phyloP scores from a whole-genome alignment of 2,113 vertebrate genomes.

The Sebastes schlegelii region DNA sequence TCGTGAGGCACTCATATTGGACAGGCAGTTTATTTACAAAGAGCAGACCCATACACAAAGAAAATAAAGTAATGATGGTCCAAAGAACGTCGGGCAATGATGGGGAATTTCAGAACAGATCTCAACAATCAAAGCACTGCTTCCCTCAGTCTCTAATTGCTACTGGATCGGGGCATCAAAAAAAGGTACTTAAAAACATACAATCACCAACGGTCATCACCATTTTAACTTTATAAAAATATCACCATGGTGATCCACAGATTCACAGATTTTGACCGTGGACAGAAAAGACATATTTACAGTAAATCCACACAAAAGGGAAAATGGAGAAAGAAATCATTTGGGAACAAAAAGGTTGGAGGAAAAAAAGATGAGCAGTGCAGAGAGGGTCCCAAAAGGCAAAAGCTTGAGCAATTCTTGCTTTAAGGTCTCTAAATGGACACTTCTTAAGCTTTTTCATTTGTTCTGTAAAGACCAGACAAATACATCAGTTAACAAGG shows the following conservation, averaged over 20 bases:
- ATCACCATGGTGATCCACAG: conserved; percentile 79
- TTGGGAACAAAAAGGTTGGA: conserved; percentile 19
- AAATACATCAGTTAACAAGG: conserved; percentile 47
- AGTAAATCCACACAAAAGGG: conserved; percentile 57
- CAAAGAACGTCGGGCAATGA: conserved; percentile 31
- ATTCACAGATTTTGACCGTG: conserved; percentile 64
- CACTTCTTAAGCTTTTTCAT: conserved; percentile 88
- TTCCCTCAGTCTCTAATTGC: conserved; percentile 41
- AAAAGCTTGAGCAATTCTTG: conserved; percentile 69
- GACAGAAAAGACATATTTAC: conserved; percentile 75
- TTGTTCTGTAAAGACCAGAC: conserved; percentile 88
- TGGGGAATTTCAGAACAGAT: conserved; percentile 25
- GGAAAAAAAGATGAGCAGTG: conserved; percentile 66
- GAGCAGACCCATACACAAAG: conserved; percentile 72
- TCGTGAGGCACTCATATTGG: conserved; percentile 77
- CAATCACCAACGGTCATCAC: conserved; percentile 72
- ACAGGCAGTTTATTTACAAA: conserved; percentile 84
- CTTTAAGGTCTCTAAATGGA: conserved; percentile 86
- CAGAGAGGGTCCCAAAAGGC: conserved; percentile 75
- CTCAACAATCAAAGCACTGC: conserved; percentile 40
- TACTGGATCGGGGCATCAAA: conserved; percentile 46
- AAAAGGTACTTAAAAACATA: conserved; percentile 67
- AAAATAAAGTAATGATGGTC: conserved; percentile 57
- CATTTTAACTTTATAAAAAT: conserved; percentile 83
- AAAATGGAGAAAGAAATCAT: conserved; percentile 27